Evolutionary conservation across 1,140 invertebrate genomes (phyloP).

Genomic region (Drosophila kanapiae): DNA sequence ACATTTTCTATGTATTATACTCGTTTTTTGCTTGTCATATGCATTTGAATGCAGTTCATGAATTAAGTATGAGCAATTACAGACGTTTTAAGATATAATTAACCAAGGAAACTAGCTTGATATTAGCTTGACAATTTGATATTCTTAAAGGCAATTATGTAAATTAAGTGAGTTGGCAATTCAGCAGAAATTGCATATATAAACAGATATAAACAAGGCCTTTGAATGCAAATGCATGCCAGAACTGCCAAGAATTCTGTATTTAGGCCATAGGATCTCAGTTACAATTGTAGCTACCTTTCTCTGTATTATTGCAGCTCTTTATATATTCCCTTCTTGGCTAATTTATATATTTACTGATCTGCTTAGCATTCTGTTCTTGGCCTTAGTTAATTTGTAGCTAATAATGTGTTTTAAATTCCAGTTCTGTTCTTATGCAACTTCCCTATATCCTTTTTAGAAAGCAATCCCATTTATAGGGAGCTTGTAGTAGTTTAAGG

Average conservation of each 20-base stretch:
- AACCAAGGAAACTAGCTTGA: not conserved
- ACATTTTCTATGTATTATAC: slow-evolving; percentile 3
- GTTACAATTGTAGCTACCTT: too few relatives aligned
- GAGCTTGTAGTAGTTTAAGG: slow-evolving; percentile 1
- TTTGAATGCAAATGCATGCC: slow-evolving; percentile 1
- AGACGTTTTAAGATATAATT: not conserved
- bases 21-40: not conserved
- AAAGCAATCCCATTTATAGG: slow-evolving; percentile 5
- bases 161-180: not conserved
- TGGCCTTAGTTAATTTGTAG: too few relatives aligned
- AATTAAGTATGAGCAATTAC: slow-evolving; percentile 58
- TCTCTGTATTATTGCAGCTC: too few relatives aligned
- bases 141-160: not conserved
- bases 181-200: not conserved
- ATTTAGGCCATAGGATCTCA: not conserved
- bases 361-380: not conserved
- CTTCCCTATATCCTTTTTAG: not conserved
- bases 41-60: slow-evolving; percentile 32
- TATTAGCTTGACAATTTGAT: not conserved
- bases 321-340: not conserved
- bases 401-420: not conserved
- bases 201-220: not conserved
- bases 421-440: not conserved
- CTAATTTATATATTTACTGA: not conserved
- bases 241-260: slow-evolving; percentile 1